Evolutionary conservation across 2,113 vertebrate species (phyloP), one percentile per base, ranked within the genome.

Genomic region (Empidonax alnorum): DNA sequence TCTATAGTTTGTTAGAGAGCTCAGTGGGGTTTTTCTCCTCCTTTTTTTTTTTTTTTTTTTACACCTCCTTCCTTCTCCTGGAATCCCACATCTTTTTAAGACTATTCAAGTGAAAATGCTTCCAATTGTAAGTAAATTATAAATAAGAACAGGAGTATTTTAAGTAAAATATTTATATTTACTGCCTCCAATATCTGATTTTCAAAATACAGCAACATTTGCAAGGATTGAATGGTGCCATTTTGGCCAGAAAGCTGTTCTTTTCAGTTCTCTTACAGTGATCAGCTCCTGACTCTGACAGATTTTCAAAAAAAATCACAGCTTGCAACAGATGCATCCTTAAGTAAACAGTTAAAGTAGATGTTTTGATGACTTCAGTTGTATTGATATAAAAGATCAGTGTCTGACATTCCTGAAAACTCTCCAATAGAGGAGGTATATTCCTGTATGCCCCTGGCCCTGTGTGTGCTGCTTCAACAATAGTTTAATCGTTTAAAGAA

Each of bases 301-400:
- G 69, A 74, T 90, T 95, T 95, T 44, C 7, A 58, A 55, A 82
- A 46, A 50, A 89, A 94, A 91, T 83, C 76, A 42, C 77, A 95
- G 86, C 78, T 97, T 91, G 78, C 44, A 92, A 66, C 83, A 95
- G 87, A 94, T 89, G 77, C 65, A 83, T 69, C 59, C 77, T 85
- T 83, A 89, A 97, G 87, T 94, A 97, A 96, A 95, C 74, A 95
- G 92, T 72, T 94, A 55, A 87, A 95, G 80, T 89, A 74, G 91
- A 81, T 88, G 61, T 97, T 95, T 89, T 95, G 93, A 87, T 95
- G 65, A 61, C 49, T 90, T 95, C 25, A 41, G 39, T 93, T 94
- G 53, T 89, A 85, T 73, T 89, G 91, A 63, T 87, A 49, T 42
- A 78, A 76, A 94, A 93, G 73, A 93, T 81, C 49, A 73, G 67